Base-by-base conservation (phyloP, 1,140 invertebrate species). In the Dolichoris vasculosae region DNA sequence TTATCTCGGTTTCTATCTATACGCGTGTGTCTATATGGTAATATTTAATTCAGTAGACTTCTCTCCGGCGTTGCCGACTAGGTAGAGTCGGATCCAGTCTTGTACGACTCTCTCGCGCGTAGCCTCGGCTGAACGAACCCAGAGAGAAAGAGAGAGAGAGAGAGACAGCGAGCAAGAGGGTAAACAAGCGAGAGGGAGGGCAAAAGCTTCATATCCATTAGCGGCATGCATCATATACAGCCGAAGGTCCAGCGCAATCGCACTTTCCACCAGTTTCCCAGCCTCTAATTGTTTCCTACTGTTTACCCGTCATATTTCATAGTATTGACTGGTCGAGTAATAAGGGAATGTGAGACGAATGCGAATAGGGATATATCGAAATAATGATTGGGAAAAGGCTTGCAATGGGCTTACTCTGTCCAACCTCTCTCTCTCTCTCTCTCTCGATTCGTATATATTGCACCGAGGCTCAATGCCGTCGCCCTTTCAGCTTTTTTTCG, bases 281-380 rank as follows among this genome's bases (percentile, higher is more conserved):
- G 75, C 55, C 71, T 82, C 84, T 82, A 85, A 85, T 85, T 85
- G 84, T 85, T 85, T 85, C 84, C 84, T 85, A 81, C 84, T 85
- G 73, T 85, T 85, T 85, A 75, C 83, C 83, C 83, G 64, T 75
- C 77, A 80, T 75, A 80, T 85, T 85, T 80, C 83, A 80, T 32
- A 43, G 77, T 80, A 85, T 85, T 73, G 83, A 80, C 83, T 80
- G 77, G 71, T 17, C 76, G 63, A 67, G 43, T 84, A 84, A 84
- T 84, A 79, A 79, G 59, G 32, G 75, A 84, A 83, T 64, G 55
- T 26, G 82, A 75, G 51, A 63, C 73, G 75, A 64, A 77, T 48
- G 59, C 51, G 55, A 40, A 51, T n/a, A 48, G 23, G 71, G 82
- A 82, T 82, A 73, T 73, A 73, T 64, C 78, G 59, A 80, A 67